Evolutionary conservation across 2,797 vertebrate species (phyloP).

Genomic region (Vipera latastei): DNA sequence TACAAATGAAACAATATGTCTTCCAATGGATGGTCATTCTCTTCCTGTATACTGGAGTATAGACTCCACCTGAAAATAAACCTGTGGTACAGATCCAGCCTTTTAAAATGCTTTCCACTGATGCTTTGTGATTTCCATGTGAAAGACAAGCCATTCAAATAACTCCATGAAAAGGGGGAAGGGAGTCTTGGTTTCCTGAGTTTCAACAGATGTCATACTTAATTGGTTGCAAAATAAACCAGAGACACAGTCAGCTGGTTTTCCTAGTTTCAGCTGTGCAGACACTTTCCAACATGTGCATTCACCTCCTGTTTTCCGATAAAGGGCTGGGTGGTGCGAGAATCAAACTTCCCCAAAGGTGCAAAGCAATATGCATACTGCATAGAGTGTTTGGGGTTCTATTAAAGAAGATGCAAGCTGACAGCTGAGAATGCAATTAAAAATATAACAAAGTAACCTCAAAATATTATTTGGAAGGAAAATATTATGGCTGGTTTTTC

Average conservation of each 20-base stretch:
- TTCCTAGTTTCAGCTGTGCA: constrained; percentile 68
- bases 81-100: background rate
- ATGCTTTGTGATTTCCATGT: constrained; percentile 54
- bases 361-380: constrained; percentile 43
- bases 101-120: background rate
- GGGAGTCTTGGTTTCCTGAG: constrained; percentile 68
- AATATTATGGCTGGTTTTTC: constrained; percentile 10
- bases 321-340: constrained; percentile 63
- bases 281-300: constrained; percentile 69
- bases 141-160: constrained; percentile 65
- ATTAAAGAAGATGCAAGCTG: constrained; percentile 58
- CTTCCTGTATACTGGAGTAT: background rate
- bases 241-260: constrained; percentile 66
- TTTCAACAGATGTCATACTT: constrained; percentile 73
- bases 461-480: constrained; percentile 8
- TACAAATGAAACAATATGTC: constrained; percentile 13
- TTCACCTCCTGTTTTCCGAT: constrained; percentile 63
- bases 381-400: constrained; percentile 42
- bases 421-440: constrained; percentile 33
- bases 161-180: constrained; percentile 57
- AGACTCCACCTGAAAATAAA: background rate
- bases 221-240: constrained; percentile 73
- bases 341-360: constrained; percentile 58
- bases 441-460: background rate
- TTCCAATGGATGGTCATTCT: background rate